Evolutionary conservation across 2,888 invertebrate genomes (phyloP), one percentile per base, ranked within the genome.

Genomic region (Hartigia nigra): DNA sequence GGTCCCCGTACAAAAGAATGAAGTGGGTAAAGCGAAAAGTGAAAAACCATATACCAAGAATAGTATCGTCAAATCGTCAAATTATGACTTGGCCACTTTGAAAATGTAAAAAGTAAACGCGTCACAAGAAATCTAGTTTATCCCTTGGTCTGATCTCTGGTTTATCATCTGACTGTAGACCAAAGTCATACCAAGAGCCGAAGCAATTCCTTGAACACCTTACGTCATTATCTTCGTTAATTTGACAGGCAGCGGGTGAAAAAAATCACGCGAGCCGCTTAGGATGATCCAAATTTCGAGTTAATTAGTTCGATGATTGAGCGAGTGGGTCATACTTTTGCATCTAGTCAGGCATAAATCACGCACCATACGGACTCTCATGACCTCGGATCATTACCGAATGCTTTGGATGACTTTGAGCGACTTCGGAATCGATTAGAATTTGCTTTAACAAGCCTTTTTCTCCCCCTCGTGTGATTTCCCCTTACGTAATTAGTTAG

Each of bases 371-470:
- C 70, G 80, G 72, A 74, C 79, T 81, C 31, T 76, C 77, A 76
- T 79, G 77, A 77, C 78, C 76, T 75, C 74, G 35, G 78, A 69
- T 81, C 82, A 80, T 82, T 81, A 81, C 81, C 81, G 80, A 81
- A 81, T 81, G 77, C 78, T 12, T 12, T 76, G 82, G 82, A 76
- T 82, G 84, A 85, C 85, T 83, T 80, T 80, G 80, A 83, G 83
- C 83, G 80, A 81, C 79, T 74, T 37, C 34, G 32, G 75, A 55
- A 78, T 77, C 74, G 77, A 80, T 80, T 82, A 81, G 77, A 82
- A 80, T 81, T 80, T 76, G 34, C 81, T 78, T 77, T 81, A 82
- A 81, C 79, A 82, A 80, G 83, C 77, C 77, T 76, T 72, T 69
- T 78, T 78, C 72, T 31, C 12, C 12, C 14, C 31, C 12, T 32